Conservation (phyloP, 2,113 vertebrate species). For the Lepidothrix coronata region DNA sequence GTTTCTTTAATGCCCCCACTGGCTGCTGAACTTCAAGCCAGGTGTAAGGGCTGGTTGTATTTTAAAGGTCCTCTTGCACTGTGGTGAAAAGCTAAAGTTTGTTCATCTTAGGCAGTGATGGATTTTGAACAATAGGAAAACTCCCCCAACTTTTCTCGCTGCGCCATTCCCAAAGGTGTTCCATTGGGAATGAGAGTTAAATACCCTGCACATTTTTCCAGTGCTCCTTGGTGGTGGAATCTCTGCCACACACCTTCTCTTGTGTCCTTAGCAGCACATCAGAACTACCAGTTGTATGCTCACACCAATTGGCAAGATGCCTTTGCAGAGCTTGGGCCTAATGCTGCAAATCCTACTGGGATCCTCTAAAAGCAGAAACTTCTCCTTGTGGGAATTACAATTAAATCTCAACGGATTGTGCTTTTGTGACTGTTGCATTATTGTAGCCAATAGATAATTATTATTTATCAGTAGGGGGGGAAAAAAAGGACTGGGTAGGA, state of each 20-base stretch:
- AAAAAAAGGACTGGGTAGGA: slow-evolving; percentile 10
- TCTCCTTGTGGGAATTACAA: slow-evolving; percentile 17
- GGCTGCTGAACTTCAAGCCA: not conserved
- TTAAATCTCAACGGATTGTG: slow-evolving; percentile 18
- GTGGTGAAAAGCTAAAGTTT: not conserved
- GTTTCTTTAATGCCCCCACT: slow-evolving; percentile 37
- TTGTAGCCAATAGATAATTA: slow-evolving; percentile 65
- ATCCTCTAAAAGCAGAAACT: slow-evolving; percentile 4
- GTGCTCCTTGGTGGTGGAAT: not conserved
- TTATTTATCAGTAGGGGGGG: slow-evolving; percentile 51
- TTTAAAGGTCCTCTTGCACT: not conserved
- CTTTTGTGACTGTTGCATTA: slow-evolving; percentile 43
- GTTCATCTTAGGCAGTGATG: slow-evolving; percentile 37
- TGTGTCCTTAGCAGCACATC: not conserved
- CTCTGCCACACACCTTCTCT: not conserved
- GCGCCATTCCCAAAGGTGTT: not conserved
- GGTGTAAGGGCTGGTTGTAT: not conserved
- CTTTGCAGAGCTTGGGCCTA: not conserved
- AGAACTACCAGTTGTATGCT: not conserved
- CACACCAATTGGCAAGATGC: not conserved
- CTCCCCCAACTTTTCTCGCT: not conserved
- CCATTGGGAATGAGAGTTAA: not conserved
- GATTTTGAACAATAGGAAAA: slow-evolving; percentile 36
- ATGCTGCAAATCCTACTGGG: not conserved
- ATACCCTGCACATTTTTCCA: not conserved